Evolutionary conservation across 2,113 vertebrate species (phyloP).

Genomic region (Macquaria ambigua): DNA sequence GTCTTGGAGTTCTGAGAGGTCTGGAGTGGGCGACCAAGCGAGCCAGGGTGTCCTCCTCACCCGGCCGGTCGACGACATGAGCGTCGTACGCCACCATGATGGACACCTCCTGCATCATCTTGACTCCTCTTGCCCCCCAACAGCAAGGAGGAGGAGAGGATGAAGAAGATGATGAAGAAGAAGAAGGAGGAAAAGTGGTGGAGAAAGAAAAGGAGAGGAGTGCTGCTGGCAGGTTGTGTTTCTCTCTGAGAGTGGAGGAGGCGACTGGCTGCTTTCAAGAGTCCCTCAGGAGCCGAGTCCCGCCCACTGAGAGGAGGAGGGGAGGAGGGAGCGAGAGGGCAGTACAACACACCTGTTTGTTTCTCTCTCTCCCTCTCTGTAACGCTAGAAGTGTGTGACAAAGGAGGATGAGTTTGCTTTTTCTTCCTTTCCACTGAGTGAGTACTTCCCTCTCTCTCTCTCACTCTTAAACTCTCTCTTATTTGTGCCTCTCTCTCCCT

Average conservation of each 20-base stretch:
- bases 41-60: constrained; percentile 92
- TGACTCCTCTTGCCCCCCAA: constrained; percentile 67
- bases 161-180: constrained; percentile 11
- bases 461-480: not conserved
- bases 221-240: constrained; percentile 65
- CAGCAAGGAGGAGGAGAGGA: constrained; percentile 35
- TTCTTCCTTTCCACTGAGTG: constrained; percentile 54
- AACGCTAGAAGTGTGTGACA: constrained; percentile 68
- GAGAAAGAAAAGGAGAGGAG: constrained; percentile 34
- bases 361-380: constrained; percentile 58
- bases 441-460: constrained; percentile 10
- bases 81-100: constrained; percentile 96
- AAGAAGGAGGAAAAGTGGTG: constrained; percentile 8
- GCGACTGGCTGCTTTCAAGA: constrained; percentile 65
- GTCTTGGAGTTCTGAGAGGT: constrained; percentile 90
- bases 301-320: constrained; percentile 61
- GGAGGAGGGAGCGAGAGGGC: constrained; percentile 34
- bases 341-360: constrained; percentile 83
- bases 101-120: constrained; percentile 99
- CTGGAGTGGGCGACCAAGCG: constrained; percentile 93
- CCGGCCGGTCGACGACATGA: constrained; percentile 93
- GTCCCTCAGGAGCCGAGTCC: constrained; percentile 63
- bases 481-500: constrained; percentile 19
- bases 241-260: constrained; percentile 63
- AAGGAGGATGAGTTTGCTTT: constrained; percentile 66